Evolutionary conservation across 2,113 vertebrate species (phyloP).

Genomic region (Tor tambroides): DNA sequence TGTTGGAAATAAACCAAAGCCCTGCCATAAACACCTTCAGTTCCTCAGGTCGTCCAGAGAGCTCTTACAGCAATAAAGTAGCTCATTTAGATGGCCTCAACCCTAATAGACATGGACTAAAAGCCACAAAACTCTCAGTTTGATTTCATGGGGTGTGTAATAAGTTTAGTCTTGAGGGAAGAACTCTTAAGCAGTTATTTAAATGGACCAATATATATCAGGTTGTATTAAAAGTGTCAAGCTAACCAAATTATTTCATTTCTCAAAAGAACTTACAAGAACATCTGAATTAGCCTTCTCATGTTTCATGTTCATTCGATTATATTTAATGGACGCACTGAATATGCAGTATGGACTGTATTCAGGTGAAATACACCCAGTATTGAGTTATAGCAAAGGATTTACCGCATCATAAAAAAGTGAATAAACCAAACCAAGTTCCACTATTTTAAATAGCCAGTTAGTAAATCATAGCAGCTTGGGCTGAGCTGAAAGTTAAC

Average conservation of each 20-base stretch:
- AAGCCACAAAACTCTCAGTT: not conserved
- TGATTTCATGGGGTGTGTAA: not conserved
- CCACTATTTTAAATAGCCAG: not conserved
- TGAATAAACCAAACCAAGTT: not conserved
- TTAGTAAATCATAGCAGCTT: slow-evolving; percentile 8
- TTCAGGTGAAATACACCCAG: not conserved
- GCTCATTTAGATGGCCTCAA: not conserved
- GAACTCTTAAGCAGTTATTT: not conserved
- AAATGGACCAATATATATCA: not conserved
- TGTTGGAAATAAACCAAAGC: slow-evolving; percentile 15
- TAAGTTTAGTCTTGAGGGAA: not conserved
- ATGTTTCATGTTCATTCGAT: not conserved
- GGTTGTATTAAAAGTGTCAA: not conserved
- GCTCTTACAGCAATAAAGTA: not conserved
- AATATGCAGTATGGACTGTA: not conserved
- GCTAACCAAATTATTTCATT: not conserved
- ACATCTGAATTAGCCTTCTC: not conserved
- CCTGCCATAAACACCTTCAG: not conserved
- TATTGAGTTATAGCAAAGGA: not conserved
- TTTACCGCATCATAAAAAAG: not conserved
- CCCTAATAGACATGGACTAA: not conserved
- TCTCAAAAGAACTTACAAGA: not conserved
- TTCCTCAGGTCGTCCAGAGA: not conserved
- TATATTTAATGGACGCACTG: not conserved
- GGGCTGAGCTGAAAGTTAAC: slow-evolving; percentile 22